Conservation (phyloP, 2,797 vertebrate genomes). For the Coregonus suidteri region DNA sequence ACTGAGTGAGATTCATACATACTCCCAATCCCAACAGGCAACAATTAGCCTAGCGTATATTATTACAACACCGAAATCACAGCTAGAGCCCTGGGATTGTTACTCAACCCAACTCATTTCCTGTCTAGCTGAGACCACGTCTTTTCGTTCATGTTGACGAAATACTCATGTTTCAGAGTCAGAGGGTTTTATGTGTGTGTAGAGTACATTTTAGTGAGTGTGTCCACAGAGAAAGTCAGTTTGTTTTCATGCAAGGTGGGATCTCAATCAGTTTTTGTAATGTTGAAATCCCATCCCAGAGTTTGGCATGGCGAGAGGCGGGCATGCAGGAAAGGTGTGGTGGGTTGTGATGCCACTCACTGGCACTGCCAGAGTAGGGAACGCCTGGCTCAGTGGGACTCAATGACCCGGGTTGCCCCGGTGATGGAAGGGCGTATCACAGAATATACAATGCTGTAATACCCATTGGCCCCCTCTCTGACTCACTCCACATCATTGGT, state of each 20-base stretch:
- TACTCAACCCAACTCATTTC: constrained; percentile 38
- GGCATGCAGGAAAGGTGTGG: constrained; percentile 56
- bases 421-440: constrained; percentile 41
- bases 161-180: constrained; percentile 38
- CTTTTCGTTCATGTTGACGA: constrained; percentile 22
- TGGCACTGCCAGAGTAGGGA: constrained; percentile 16
- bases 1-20: constrained; percentile 26
- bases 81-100: constrained; percentile 35
- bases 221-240: constrained; percentile 23
- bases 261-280: constrained; percentile 45
- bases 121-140: constrained; percentile 33
- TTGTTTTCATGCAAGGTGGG: constrained; percentile 49
- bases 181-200: constrained; percentile 3
- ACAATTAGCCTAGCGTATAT: constrained; percentile 37
- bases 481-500: constrained; percentile 12
- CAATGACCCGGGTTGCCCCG: constrained; percentile 21
- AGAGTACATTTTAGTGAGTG: constrained; percentile 6
- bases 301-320: not conserved
- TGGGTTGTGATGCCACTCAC: constrained; percentile 5
- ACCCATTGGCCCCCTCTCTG: not conserved
- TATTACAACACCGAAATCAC: constrained; percentile 37
- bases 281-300: constrained; percentile 44
- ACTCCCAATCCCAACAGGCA: constrained; percentile 21
- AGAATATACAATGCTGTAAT: constrained; percentile 7
- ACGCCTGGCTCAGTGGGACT: constrained; percentile 38